A percentile compares a stretch with the other conserved stretches of the same genome.
These are phyloP conservation scores for Herminia tarsipennalis DNA, from an alignment of 2,888 invertebrate species.

Conservation along the genomic window DNA sequence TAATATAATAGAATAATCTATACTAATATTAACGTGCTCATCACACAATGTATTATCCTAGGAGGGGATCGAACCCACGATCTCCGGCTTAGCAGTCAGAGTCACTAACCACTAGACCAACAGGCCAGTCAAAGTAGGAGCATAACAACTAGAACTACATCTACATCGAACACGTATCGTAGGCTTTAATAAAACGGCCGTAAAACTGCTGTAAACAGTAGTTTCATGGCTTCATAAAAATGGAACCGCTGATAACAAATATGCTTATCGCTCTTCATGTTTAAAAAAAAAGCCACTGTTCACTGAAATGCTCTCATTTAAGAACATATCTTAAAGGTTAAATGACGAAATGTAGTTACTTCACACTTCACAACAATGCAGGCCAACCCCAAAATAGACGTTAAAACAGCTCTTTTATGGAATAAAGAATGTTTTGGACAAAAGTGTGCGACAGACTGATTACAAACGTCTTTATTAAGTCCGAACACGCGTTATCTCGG, in stretches of 20 bases:
- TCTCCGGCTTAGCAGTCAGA: too few species aligned
- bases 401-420: constrained; percentile 49
- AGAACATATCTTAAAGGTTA: constrained; percentile 27
- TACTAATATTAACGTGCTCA: too few species aligned
- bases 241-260: constrained; percentile 8
- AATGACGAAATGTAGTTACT: constrained; percentile 53
- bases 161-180: too few species aligned
- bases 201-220: constrained; percentile 17
- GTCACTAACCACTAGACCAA: too few species aligned
- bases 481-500: constrained; percentile 46
- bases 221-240: constrained; percentile 16
- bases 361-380: constrained; percentile 52
- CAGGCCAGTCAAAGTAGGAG: too few species aligned
- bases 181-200: too few species aligned
- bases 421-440: constrained; percentile 52
- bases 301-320: constrained; percentile 40
- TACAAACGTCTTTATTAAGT: constrained; percentile 57
- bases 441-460: constrained; percentile 53
- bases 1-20: too few species aligned
- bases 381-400: constrained; percentile 46
- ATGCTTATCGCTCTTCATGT: constrained; percentile 26
- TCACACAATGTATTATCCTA: too few species aligned
- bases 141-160: too few species aligned
- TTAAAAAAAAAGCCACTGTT: constrained; percentile 26
- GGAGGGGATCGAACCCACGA: too few species aligned